Evolutionary conservation across 2,113 vertebrate species (phyloP).

Genomic region (Paradoxurus hermaphroditus): DNA sequence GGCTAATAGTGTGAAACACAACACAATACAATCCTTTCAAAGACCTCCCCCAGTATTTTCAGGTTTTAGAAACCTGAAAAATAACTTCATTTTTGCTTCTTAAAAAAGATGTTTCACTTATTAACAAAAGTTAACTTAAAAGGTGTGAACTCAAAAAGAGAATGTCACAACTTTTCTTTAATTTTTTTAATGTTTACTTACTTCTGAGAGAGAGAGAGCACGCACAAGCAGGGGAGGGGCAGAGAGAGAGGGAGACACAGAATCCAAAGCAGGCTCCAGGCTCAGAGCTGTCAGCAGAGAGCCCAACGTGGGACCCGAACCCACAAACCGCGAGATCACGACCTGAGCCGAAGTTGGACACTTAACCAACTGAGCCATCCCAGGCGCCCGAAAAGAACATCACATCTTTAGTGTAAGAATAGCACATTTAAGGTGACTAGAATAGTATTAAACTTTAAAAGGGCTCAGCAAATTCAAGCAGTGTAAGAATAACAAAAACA

Average conservation of each 20-base stretch:
- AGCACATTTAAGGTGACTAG: not conserved
- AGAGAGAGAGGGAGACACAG: too few relatives aligned
- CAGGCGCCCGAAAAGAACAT: not conserved
- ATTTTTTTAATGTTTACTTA: too few relatives aligned
- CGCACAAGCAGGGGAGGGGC: too few relatives aligned
- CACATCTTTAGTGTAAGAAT: not conserved
- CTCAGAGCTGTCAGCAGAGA: too few relatives aligned
- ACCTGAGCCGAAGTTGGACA: too few relatives aligned
- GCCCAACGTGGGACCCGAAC: too few relatives aligned
- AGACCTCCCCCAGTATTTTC: not conserved
- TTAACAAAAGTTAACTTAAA: not conserved
- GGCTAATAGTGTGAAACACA: not conserved
- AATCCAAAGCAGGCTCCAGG: too few relatives aligned
- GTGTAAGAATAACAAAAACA: not conserved
- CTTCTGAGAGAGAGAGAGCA: too few relatives aligned
- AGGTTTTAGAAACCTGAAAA: not conserved
- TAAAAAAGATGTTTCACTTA: not conserved
- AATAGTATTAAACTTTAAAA: not conserved
- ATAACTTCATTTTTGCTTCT: constrained; percentile 11
- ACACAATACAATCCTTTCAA: not conserved
- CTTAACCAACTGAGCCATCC: too few relatives aligned
- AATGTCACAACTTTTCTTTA: not conserved
- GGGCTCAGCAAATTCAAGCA: not conserved
- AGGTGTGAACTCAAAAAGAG: not conserved
- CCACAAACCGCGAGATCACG: too few relatives aligned